Evolutionary conservation across 2,888 invertebrate species (phyloP).

Genomic region (Griposia aprilina): DNA sequence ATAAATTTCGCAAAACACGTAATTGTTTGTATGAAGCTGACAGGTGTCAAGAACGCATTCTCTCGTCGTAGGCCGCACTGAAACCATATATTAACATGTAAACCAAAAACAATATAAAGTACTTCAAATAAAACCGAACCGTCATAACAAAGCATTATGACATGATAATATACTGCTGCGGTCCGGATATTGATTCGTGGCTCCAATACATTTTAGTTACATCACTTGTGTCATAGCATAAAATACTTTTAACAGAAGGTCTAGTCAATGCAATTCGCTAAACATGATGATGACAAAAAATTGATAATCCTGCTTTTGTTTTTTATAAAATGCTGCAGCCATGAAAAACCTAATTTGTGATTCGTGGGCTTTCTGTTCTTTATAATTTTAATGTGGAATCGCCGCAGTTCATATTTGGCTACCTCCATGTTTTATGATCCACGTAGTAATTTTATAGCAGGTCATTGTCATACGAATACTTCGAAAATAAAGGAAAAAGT

Average conservation of each 20-base stretch:
- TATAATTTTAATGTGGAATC: background rate
- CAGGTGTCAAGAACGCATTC: too few species aligned
- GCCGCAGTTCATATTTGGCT: conserved; percentile 9
- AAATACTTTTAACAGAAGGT: conserved; percentile 21
- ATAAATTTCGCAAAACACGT: too few species aligned
- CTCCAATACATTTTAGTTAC: conserved; percentile 45
- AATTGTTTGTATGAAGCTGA: too few species aligned
- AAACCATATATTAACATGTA: background rate
- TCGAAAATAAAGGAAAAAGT: background rate
- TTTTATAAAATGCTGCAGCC: background rate
- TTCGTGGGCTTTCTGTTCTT: background rate
- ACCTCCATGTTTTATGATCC: conserved; percentile 46
- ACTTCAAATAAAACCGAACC: background rate
- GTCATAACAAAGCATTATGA: conserved; percentile 62
- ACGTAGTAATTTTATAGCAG: conserved; percentile 48
- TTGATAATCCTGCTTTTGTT: background rate
- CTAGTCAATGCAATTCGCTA: background rate
- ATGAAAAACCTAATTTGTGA: background rate
- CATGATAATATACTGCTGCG: conserved; percentile 67
- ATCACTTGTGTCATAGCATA: conserved; percentile 28
- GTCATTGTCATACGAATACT: conserved; percentile 47
- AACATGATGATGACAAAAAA: background rate
- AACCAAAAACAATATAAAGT: conserved; percentile 17
- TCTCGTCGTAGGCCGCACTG: too few species aligned
- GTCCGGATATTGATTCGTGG: conserved; percentile 67